Evolutionary conservation across 1,140 invertebrate species (phyloP).

Genomic region (Zophobas atratus): DNA sequence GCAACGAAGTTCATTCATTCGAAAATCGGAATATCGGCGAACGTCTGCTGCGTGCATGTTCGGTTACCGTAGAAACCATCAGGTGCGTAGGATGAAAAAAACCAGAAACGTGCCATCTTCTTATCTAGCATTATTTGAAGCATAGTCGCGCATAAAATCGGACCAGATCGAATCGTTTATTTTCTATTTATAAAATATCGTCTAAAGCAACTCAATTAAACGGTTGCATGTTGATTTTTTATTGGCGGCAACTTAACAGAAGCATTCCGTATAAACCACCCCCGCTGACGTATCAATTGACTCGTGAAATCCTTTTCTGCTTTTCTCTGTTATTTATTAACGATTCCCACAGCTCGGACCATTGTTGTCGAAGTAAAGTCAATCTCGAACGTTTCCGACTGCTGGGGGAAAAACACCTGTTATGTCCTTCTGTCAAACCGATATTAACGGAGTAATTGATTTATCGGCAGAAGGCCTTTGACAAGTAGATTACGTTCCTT

Average conservation of each 20-base stretch:
- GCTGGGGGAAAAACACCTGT: slow-evolving; percentile 15
- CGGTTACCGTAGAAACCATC: slow-evolving; percentile 14
- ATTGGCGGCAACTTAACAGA: slow-evolving; percentile 21
- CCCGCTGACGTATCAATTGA: slow-evolving; percentile 7
- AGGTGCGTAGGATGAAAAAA: slow-evolving; percentile 24
- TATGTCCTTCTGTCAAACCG: background rate
- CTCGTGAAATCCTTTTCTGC: slow-evolving; percentile 3
- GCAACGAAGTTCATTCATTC: slow-evolving; percentile 23
- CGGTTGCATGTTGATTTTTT: slow-evolving; percentile 23
- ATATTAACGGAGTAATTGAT: background rate
- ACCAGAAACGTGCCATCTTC: slow-evolving; percentile 3
- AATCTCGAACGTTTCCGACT: background rate
- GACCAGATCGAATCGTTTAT: background rate
- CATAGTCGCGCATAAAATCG: background rate
- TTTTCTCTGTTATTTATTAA: slow-evolving; percentile 1
- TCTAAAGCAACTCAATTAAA: slow-evolving; percentile 3
- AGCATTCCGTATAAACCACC: slow-evolving; percentile 4
- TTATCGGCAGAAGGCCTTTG: slow-evolving; percentile 1
- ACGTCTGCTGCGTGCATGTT: slow-evolving; percentile 9
- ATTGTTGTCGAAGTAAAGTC: background rate
- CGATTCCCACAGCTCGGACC: background rate
- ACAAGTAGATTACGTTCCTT: background rate
- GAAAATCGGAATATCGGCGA: slow-evolving; percentile 5
- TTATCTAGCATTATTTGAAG: slow-evolving; percentile 3
- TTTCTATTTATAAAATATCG: background rate